Conservation (phyloP, 64 coral and sea anemone species). For the Pachyseris speciosa region DNA sequence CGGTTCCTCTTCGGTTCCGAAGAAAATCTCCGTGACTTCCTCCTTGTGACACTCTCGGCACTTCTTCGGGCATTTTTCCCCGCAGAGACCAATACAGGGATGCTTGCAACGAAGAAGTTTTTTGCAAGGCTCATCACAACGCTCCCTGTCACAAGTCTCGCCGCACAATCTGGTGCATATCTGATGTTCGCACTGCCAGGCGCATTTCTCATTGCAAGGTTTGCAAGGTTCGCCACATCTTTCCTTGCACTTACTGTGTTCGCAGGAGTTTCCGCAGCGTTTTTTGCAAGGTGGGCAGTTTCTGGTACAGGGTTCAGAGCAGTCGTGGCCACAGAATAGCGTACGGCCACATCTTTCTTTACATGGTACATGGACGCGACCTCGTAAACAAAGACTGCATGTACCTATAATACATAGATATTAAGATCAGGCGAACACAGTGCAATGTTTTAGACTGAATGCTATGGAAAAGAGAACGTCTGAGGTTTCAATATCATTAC, state of each 20-base stretch:
- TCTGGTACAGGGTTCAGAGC: constrained; percentile 57
- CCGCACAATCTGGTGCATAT: constrained; percentile 52
- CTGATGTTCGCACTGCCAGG: constrained; percentile 51
- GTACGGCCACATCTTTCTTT: constrained; percentile 31
- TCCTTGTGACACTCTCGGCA: constrained; percentile 85
- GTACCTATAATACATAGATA: background rate
- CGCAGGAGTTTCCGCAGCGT: constrained; percentile 60
- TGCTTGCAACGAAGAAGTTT: constrained; percentile 49
- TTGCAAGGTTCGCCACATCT: constrained; percentile 65
- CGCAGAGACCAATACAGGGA: constrained; percentile 78
- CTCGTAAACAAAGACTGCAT: constrained; percentile 13
- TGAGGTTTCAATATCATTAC: too few relatives aligned
- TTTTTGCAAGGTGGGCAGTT: constrained; percentile 76
- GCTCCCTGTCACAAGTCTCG: constrained; percentile 39
- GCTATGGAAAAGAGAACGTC: too few relatives aligned
- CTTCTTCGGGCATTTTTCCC: constrained; percentile 68
- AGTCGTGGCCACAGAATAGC: constrained; percentile 67
- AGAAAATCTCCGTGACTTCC: constrained; percentile 64
- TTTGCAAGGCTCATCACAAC: constrained; percentile 63
- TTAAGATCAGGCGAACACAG: background rate
- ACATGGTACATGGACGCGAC: constrained; percentile 45
- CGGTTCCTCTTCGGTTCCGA: constrained; percentile 75
- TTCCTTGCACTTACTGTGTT: constrained; percentile 57
- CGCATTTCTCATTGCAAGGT: constrained; percentile 56
- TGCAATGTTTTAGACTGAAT: background rate